These are phyloP conservation scores for Eupsittula cactorum DNA, from an alignment of 2,113 vertebrate species.

Conservation along the genomic window DNA sequence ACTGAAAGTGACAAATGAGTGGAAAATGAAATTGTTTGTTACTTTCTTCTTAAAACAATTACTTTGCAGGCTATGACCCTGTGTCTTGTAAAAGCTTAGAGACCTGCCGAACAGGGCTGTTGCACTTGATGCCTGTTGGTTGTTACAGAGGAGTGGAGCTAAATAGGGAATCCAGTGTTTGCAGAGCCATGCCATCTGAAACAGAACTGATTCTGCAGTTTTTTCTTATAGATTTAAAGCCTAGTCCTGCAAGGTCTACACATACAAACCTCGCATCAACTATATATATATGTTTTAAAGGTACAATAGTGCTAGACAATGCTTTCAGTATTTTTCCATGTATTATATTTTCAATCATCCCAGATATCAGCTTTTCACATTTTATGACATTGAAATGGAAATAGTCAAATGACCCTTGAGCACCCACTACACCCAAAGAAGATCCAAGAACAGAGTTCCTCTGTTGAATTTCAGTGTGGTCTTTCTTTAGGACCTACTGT, in stretches of 20 bases:
- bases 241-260: neutral
- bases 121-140: neutral
- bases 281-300: accelerated
- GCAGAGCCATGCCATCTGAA: neutral
- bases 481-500: neutral
- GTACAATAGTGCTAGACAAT: neutral
- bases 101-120: neutral
- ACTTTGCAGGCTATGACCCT: neutral
- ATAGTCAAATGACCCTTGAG: neutral
- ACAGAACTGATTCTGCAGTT: neutral
- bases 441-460: neutral
- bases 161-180: neutral
- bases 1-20: neutral
- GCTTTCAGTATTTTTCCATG: neutral
- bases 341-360: neutral
- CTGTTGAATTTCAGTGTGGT: too few species aligned
- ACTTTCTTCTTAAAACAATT: neutral
- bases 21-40: neutral
- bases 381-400: neutral
- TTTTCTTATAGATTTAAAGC: neutral
- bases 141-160: neutral
- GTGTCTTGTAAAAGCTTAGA: neutral
- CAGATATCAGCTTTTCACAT: neutral
- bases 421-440: neutral
- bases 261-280: neutral